These are phyloP conservation scores for Zaprionus vittiger DNA, from an alignment of 1,140 invertebrate species.

Conservation along the genomic window DNA sequence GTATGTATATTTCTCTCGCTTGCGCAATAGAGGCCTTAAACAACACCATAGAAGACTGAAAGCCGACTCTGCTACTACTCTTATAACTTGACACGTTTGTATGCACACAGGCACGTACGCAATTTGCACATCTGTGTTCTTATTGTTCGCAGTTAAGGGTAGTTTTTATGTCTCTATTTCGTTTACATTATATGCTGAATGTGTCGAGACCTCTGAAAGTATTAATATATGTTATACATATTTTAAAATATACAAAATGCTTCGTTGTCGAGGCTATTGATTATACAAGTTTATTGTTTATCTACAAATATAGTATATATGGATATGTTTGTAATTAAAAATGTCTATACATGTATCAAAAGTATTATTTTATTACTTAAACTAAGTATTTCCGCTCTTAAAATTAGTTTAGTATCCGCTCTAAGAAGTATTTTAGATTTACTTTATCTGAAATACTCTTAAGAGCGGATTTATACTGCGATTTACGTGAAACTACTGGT, in stretches of 20 bases:
- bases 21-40: background rate
- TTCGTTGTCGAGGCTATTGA: too few relatives aligned
- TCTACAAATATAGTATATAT: too few relatives aligned
- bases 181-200: background rate
- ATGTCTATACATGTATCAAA: too few relatives aligned
- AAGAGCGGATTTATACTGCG: too few relatives aligned
- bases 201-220: background rate
- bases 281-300: too few relatives aligned
- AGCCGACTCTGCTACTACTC: slow-evolving; percentile 1
- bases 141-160: background rate
- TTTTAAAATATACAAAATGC: too few relatives aligned
- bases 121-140: background rate
- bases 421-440: too few relatives aligned
- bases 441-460: too few relatives aligned
- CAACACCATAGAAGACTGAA: background rate
- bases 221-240: background rate
- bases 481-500: background rate
- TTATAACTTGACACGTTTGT: background rate
- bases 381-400: too few relatives aligned
- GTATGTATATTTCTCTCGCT: slow-evolving; percentile 9
- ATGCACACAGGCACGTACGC: background rate
- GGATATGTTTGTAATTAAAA: too few relatives aligned
- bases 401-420: too few relatives aligned
- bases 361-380: too few relatives aligned
- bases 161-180: background rate